Evolutionary conservation across 2,797 vertebrate species (phyloP).

Genomic region (Poeciliopsis presidionis): DNA sequence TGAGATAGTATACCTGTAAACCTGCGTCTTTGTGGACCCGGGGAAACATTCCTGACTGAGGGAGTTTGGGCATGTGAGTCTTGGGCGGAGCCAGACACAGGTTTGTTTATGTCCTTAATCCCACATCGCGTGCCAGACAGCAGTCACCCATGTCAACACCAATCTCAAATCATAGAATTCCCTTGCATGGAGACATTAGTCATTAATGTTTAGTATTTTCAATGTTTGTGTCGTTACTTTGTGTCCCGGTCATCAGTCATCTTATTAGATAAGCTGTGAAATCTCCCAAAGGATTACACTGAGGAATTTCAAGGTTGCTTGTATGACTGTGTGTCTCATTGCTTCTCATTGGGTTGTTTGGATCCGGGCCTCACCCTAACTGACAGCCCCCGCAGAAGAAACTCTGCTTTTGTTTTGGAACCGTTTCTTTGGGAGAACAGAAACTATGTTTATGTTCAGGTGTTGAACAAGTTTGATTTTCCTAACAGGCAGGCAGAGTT

Average conservation of each 20-base stretch:
- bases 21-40: background rate
- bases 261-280: slow-evolving; percentile 64
- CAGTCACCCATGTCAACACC: slow-evolving; percentile 72
- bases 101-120: slow-evolving; percentile 73
- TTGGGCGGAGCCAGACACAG: slow-evolving; percentile 50
- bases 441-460: slow-evolving; percentile 19
- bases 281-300: slow-evolving; percentile 54
- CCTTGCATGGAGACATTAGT: slow-evolving; percentile 68
- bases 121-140: slow-evolving; percentile 76
- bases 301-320: slow-evolving; percentile 46
- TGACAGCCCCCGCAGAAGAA: slow-evolving; percentile 55
- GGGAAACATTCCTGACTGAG: slow-evolving; percentile 27
- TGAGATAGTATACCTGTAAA: background rate
- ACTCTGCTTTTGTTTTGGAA: slow-evolving; percentile 38
- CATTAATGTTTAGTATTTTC: slow-evolving; percentile 63
- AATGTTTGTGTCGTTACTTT: slow-evolving; percentile 51
- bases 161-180: slow-evolving; percentile 63
- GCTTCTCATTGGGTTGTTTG: slow-evolving; percentile 58
- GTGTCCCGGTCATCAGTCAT: slow-evolving; percentile 62
- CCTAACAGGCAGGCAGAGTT: slow-evolving; percentile 19
- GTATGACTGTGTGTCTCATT: slow-evolving; percentile 35
- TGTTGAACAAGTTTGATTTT: slow-evolving; percentile 13
- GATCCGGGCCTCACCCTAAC: slow-evolving; percentile 65
- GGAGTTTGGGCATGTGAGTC: slow-evolving; percentile 24
- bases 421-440: slow-evolving; percentile 21